These are phyloP conservation scores for Drosophila mettleri DNA, from an alignment of 2,888 invertebrate species.

Conservation along the genomic window DNA sequence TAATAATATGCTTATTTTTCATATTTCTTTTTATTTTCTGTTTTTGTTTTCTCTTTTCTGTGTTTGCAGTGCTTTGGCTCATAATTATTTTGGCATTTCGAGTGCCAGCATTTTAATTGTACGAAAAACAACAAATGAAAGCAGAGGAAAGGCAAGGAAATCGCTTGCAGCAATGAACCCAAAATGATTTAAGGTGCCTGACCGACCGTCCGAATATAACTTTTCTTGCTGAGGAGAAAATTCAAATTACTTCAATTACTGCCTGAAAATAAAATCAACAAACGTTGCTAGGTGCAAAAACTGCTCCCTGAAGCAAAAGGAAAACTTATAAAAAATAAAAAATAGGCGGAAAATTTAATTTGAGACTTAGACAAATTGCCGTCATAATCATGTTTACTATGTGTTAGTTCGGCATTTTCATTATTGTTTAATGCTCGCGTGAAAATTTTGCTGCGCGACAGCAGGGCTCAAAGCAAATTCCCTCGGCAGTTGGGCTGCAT, in stretches of 20 bases:
- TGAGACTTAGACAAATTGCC: slow-evolving; percentile 19
- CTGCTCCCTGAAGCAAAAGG: neutral
- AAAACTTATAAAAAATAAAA: slow-evolving; percentile 12
- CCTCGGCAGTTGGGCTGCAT: slow-evolving; percentile 59
- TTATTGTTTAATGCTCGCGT: slow-evolving; percentile 57
- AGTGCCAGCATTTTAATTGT: slow-evolving; percentile 56
- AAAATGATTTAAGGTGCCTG: slow-evolving; percentile 52
- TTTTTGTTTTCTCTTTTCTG: neutral
- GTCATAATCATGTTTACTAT: slow-evolving; percentile 23
- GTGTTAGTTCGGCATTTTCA: slow-evolving; percentile 50
- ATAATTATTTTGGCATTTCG: slow-evolving; percentile 62
- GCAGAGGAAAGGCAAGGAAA: slow-evolving; percentile 34
- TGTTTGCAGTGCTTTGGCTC: slow-evolving; percentile 27
- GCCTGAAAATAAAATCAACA: slow-evolving; percentile 46
- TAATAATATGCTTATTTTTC: slow-evolving; percentile 53
- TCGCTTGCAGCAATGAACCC: slow-evolving; percentile 39
- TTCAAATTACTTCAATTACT: slow-evolving; percentile 52
- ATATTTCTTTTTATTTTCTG: slow-evolving; percentile 18
- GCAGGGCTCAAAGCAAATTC: slow-evolving; percentile 30
- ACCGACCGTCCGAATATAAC: slow-evolving; percentile 14
- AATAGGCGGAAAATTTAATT: slow-evolving; percentile 21
- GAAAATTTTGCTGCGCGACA: slow-evolving; percentile 48
- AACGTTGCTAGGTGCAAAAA: slow-evolving; percentile 37
- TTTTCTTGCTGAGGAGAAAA: slow-evolving; percentile 31
- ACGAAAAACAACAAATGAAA: slow-evolving; percentile 29